Conservation (phyloP, 1,140 invertebrate species). For the Pseudomyrmex sp. region DNA sequence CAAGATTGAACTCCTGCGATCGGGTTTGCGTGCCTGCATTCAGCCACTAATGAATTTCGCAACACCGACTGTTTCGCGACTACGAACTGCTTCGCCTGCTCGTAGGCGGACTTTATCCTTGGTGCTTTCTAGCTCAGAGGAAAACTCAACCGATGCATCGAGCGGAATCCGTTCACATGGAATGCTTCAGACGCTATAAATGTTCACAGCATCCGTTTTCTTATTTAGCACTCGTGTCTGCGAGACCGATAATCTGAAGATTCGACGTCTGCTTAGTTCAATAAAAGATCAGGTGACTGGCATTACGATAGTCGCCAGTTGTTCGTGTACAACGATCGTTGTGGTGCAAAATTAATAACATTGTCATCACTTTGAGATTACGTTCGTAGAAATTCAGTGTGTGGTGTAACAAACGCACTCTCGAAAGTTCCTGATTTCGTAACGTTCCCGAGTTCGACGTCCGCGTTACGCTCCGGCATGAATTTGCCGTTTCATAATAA, state of each 20-base stretch:
- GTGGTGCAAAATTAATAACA: constrained; percentile 32
- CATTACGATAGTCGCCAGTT: neutral
- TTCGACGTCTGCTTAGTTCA: neutral
- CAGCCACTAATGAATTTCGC: constrained; percentile 78
- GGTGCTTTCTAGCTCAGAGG: constrained; percentile 61
- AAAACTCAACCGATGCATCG: constrained; percentile 37
- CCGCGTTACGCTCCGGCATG: constrained; percentile 58
- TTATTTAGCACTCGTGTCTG: neutral
- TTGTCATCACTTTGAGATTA: constrained; percentile 25
- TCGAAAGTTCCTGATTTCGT: constrained; percentile 71
- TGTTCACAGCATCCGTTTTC: constrained; percentile 26
- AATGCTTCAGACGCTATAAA: constrained; percentile 19
- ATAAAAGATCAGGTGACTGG: neutral
- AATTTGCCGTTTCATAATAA: constrained; percentile 67
- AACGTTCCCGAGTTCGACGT: constrained; percentile 66
- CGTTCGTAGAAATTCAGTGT: constrained; percentile 56
- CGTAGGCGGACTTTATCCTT: constrained; percentile 68
- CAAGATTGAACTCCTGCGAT: constrained; percentile 41
- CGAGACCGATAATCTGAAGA: neutral
- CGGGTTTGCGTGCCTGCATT: constrained; percentile 48
- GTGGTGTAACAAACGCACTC: constrained; percentile 38
- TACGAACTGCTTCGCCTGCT: constrained; percentile 51
- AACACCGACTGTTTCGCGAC: constrained; percentile 62
- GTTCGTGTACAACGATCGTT: neutral
- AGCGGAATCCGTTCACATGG: constrained; percentile 37